Evolutionary conservation across 2,113 vertebrate genomes (phyloP).

Genomic region (Pelecanoides urinatrix): DNA sequence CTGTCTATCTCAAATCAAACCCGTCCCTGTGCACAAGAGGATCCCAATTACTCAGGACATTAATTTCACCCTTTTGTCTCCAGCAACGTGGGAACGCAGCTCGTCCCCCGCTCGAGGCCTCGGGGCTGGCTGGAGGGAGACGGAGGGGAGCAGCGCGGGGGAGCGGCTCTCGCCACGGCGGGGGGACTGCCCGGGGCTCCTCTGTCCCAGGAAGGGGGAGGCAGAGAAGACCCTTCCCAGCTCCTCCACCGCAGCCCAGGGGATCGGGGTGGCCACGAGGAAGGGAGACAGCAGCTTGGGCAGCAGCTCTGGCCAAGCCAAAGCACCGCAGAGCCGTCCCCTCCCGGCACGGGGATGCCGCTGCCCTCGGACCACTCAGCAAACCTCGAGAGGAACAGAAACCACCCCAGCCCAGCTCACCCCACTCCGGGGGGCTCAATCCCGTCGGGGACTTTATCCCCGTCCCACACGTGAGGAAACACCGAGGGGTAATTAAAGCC

Average conservation of each 20-base stretch:
- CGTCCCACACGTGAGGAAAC: accelerated
- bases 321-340: neutral
- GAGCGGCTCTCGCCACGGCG: neutral
- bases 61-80: neutral
- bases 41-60: neutral
- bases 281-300: neutral
- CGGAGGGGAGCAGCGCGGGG: neutral
- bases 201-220: neutral
- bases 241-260: accelerated
- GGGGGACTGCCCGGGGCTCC: accelerated
- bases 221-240: neutral
- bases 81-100: neutral
- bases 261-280: accelerated
- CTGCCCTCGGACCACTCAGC: accelerated
- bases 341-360: neutral
- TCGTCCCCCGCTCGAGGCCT: accelerated
- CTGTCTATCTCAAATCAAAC: neutral
- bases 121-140: neutral
- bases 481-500: neutral
- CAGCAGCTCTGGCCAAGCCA: neutral
- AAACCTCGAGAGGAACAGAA: neutral
- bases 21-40: neutral
- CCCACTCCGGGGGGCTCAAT: accelerated
- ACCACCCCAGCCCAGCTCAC: neutral
- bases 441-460: neutral